Evolutionary conservation across 23 tunicate genomes (phyloP), one percentile per base, ranked within the genome.

Genomic region (Trididemnum clinides): DNA sequence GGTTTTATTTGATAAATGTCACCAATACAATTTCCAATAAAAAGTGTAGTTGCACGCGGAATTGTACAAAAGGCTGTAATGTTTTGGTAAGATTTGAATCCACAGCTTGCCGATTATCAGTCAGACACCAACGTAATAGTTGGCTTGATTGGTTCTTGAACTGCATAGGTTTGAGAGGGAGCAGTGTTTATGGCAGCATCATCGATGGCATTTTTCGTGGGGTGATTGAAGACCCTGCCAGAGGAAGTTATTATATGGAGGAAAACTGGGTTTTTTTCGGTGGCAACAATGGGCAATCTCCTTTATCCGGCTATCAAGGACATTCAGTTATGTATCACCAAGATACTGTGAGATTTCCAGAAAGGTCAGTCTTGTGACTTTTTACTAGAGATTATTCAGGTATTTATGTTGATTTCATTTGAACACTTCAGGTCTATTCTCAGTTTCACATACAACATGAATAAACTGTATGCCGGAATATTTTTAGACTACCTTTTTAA

Each of bases 241-340:
- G 77, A 18, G 98, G 98, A 20, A 84, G 33, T 12, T 93, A 84
- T 65, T 93, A 93, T 50, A 80, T 93, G 33, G 98, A 93, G 64
- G 92, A 93, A 64, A 85, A 64, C 39, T 18, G 66, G 21, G 36
- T 50, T 32, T 93, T 93, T 51, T 82, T 81, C 80, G 92, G 92
- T 20, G 78, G 65, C 0, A 74, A 51, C 29, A 33, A 29, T 19
- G 92, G 89, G 0, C 82, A 88, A 27, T 79, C 93, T 2, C 86
- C 88, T 0, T 19, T 85, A 21, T 44, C 49, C 2, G 84, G 86
- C 28, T 72, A 83, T 36, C 22, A 34, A 3, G 92, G 98, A 0
- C 99, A 91, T 58, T 95, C 99, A 27, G 96, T 95, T 2, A 91
- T 95, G 49, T 95, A 95, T 83, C 99, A 95, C 51, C 87, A 95